These are phyloP conservation scores for Trachelus tabidus DNA, from an alignment of 2,888 invertebrate species.

Conservation along the genomic window DNA sequence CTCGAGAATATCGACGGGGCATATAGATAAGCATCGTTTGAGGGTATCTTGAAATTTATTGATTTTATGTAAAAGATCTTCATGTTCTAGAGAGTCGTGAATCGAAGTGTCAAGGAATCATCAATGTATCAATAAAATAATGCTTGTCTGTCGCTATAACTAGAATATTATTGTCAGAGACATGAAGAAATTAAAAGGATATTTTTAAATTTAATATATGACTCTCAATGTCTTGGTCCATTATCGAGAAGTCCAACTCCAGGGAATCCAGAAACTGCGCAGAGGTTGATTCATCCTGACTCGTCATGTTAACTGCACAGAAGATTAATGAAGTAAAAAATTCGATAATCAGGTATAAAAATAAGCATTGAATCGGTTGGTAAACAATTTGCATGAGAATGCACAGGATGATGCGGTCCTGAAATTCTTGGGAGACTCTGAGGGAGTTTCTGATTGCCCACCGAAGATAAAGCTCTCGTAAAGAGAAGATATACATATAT, in stretches of 20 bases:
- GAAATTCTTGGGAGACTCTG: constrained; percentile 18
- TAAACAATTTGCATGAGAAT: neutral
- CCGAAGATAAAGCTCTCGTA: constrained; percentile 2
- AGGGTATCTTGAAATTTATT: constrained; percentile 23
- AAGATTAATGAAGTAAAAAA: neutral
- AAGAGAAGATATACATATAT: neutral
- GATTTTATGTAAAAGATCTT: constrained; percentile 15
- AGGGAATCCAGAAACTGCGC: neutral
- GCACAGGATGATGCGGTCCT: neutral
- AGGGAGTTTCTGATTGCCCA: constrained; percentile 12
- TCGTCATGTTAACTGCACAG: neutral
- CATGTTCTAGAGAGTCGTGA: constrained; percentile 31
- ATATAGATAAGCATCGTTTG: constrained; percentile 17
- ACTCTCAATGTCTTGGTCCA: constrained; percentile 16
- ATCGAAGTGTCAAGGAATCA: neutral
- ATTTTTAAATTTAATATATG: constrained; percentile 40
- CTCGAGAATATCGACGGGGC: constrained; percentile 30
- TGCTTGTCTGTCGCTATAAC: neutral
- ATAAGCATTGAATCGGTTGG: neutral
- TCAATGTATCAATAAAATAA: neutral
- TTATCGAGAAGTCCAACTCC: constrained; percentile 24
- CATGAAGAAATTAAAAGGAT: constrained; percentile 41
- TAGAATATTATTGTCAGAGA: neutral
- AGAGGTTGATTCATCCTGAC: neutral
- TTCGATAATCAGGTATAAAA: neutral